These are phyloP conservation scores for Lasioglossum albipes DNA, from an alignment of 1,140 invertebrate species.

Conservation along the genomic window DNA sequence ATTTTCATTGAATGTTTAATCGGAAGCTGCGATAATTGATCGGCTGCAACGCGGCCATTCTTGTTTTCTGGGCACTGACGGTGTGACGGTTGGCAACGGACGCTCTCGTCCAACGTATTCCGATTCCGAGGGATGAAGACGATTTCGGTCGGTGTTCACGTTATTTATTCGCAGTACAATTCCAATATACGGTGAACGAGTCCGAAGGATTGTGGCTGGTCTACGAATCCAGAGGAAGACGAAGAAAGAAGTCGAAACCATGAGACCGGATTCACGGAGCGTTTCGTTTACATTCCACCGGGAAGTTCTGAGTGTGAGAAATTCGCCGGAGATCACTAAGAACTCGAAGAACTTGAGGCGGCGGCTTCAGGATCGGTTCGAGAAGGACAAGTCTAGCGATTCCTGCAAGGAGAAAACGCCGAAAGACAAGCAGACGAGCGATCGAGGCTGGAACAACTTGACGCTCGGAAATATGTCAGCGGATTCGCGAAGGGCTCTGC, in stretches of 20 bases:
- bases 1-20: neutral
- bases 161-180: neutral
- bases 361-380: slow-evolving; percentile 78
- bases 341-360: slow-evolving; percentile 68
- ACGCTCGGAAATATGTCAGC: slow-evolving; percentile 73
- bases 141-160: neutral
- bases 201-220: neutral
- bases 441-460: slow-evolving; percentile 75
- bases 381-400: slow-evolving; percentile 68
- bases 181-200: neutral
- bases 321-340: slow-evolving; percentile 56
- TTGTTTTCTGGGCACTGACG: slow-evolving; percentile 28
- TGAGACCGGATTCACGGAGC: slow-evolving; percentile 78
- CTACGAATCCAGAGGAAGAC: neutral
- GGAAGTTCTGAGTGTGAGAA: slow-evolving; percentile 64
- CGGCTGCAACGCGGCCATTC: slow-evolving; percentile 20
- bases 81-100: slow-evolving; percentile 42
- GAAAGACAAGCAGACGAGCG: slow-evolving; percentile 52
- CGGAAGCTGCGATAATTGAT: neutral
- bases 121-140: slow-evolving; percentile 21
- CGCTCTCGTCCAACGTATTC: slow-evolving; percentile 10
- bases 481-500: slow-evolving; percentile 78
- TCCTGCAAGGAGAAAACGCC: slow-evolving; percentile 52
- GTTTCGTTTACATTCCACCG: slow-evolving; percentile 78
- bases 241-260: slow-evolving; percentile 45